Base-by-base conservation (phyloP, 2,113 vertebrate genomes). In the Castor canadensis region DNA sequence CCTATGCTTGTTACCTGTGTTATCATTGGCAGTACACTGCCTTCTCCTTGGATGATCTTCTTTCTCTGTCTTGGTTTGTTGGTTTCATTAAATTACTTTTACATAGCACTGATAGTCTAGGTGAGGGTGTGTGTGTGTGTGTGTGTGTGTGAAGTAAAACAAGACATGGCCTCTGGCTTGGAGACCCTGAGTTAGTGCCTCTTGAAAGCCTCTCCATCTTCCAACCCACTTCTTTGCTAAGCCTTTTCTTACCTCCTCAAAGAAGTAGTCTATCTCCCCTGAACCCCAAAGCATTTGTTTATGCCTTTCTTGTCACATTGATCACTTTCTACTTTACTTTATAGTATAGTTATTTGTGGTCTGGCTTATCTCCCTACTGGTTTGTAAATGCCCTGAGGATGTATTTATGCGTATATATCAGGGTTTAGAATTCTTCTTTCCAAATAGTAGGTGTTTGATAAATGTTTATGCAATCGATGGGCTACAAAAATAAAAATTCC, bases 401-500 rank as follows among this genome's bases (percentile, higher is more conserved):
- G 17, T 82, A 77, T 92, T 87, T 93, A 90, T 93, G 40, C 87
- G 82, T 93, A 77, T 54, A 79, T 35, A 28, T 91, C 67, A 71
- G 58, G 24, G 45, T 94, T 92, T 93, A 66, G 32, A 79, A 80
- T 83, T 93, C 40, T 87, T 24, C 54, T 96, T 91, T 96, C 75
- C 79, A 91, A 32, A 52, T 87, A 96, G 83, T 96, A 92, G 56
- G 40, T 89, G n/a, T 94, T 98, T 69, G 67, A 85, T 93, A 84
- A 96, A 81, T 85, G 85, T 67, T 94, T 93, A 79, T 77, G 87
- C 77, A 91, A 82, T 89, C 1, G 4, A 24, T 6, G 0, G 40
- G 56, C 58, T 64, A 52, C 9, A 67, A 75, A 38, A 92, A 73
- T 43, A 87, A 87, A 89, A 54, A 73, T 62, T 79, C 76, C 84